These are phyloP conservation scores for Poeciliopsis prolifica DNA, from an alignment of 2,113 vertebrate species.

Conservation along the genomic window DNA sequence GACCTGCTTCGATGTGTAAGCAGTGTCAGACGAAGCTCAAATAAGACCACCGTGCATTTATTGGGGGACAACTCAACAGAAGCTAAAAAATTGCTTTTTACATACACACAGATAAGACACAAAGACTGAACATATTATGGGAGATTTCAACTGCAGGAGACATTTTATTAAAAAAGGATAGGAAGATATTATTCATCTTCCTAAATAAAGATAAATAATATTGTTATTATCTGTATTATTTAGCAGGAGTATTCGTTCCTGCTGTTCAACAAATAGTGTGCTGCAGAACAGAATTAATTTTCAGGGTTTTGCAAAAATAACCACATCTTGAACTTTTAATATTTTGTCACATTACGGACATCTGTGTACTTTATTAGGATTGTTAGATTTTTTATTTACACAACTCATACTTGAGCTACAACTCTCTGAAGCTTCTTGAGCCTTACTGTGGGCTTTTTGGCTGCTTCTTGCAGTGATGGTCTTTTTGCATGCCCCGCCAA, in stretches of 20 bases:
- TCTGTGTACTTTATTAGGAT: no score
- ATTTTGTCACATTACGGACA: no score
- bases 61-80: background rate
- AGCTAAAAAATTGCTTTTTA: background rate
- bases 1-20: slow-evolving; percentile 35
- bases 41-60: slow-evolving; percentile 35
- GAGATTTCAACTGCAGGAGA: background rate
- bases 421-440: background rate
- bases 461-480: background rate
- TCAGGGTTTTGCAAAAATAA: no score
- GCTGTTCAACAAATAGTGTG: background rate
- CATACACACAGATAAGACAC: background rate
- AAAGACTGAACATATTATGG: no score
- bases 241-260: background rate
- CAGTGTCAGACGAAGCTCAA: slow-evolving; percentile 35
- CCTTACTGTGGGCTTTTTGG: background rate
- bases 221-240: no score
- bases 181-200: background rate
- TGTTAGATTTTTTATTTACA: no score
- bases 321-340: no score
- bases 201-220: no score
- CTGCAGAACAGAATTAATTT: no score
- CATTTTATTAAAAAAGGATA: background rate
- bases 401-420: background rate
- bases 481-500: background rate